phyloP scores from a whole-genome alignment of 2,888 invertebrate species.

The Sericinus montela region DNA sequence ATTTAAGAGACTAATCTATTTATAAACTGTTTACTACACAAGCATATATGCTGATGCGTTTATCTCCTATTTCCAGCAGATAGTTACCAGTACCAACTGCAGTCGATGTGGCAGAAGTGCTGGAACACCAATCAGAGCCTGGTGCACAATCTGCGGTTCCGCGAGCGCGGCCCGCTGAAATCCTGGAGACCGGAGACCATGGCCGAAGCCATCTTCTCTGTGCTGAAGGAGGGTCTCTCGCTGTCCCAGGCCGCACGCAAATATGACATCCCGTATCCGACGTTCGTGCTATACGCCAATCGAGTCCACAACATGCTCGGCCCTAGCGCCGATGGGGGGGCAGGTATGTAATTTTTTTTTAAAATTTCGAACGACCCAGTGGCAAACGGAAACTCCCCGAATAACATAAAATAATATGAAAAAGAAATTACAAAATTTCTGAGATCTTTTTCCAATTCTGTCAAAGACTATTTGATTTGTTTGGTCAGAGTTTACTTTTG shows the following conservation, averaged over 20 bases:
- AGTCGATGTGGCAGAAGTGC: slow-evolving; percentile 97
- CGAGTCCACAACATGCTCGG: slow-evolving; percentile 96
- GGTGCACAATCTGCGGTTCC: slow-evolving; percentile 93
- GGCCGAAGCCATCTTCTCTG: slow-evolving; percentile 96
- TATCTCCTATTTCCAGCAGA: slow-evolving; percentile 83
- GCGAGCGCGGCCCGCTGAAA: slow-evolving; percentile 94
- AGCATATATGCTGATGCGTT: slow-evolving; percentile 32
- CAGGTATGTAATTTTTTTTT: slow-evolving; percentile 80
- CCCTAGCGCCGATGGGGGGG: slow-evolving; percentile 93
- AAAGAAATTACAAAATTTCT: too few species aligned
- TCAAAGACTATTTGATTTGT: too few species aligned
- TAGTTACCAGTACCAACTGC: slow-evolving; percentile 96
- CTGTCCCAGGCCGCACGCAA: slow-evolving; percentile 94
- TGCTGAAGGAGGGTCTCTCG: slow-evolving; percentile 92
- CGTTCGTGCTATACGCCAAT: slow-evolving; percentile 95
- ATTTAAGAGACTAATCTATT: too few species aligned
- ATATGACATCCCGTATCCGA: slow-evolving; percentile 96
- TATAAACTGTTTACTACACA: too few species aligned
- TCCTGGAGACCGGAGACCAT: slow-evolving; percentile 97
- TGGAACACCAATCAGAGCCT: slow-evolving; percentile 96
- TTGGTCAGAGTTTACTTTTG: not conserved
- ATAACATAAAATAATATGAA: too few species aligned
- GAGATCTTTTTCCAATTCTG: too few species aligned
- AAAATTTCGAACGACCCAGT: slow-evolving; percentile 21
- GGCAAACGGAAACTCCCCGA: slow-evolving; percentile 29